Percentiles rank a stretch among this genome's conserved stretches.
phyloP scores from a whole-genome alignment of 2,888 invertebrate species.

The Noctua janthina region DNA sequence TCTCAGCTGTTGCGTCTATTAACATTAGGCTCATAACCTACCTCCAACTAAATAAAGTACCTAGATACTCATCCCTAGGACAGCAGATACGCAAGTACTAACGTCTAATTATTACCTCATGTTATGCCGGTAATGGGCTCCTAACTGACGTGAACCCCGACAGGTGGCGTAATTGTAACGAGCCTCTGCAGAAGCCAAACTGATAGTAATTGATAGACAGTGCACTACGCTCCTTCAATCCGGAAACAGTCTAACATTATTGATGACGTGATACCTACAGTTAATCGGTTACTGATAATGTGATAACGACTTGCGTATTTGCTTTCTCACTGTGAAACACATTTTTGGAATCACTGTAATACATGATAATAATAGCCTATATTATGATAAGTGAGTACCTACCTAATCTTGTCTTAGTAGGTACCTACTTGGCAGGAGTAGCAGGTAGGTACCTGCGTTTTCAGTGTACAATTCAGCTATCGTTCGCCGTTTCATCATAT shows the following conservation, averaged over 20 bases:
- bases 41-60: too few relatives aligned
- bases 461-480: background rate
- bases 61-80: too few relatives aligned
- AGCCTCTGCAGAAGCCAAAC: background rate
- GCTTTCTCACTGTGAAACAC: background rate
- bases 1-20: background rate
- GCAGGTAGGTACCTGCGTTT: background rate
- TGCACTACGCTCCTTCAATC: background rate
- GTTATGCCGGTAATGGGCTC: background rate
- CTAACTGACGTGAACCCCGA: background rate
- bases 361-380: background rate
- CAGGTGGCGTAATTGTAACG: background rate
- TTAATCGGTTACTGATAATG: conserved; percentile 24
- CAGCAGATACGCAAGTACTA: too few relatives aligned
- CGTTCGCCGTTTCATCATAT: background rate
- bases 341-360: conserved; percentile 1
- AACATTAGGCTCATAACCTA: background rate
- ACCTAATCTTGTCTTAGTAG: background rate
- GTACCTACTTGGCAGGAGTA: background rate
- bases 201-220: background rate
- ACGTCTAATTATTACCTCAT: background rate
- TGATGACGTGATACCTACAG: conserved; percentile 12
- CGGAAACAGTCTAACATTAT: background rate
- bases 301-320: conserved; percentile 13
- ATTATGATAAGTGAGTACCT: conserved; percentile 1